Evolutionary conservation across 2,113 vertebrate genomes (phyloP).

Genomic region (Eublepharis macularius): DNA sequence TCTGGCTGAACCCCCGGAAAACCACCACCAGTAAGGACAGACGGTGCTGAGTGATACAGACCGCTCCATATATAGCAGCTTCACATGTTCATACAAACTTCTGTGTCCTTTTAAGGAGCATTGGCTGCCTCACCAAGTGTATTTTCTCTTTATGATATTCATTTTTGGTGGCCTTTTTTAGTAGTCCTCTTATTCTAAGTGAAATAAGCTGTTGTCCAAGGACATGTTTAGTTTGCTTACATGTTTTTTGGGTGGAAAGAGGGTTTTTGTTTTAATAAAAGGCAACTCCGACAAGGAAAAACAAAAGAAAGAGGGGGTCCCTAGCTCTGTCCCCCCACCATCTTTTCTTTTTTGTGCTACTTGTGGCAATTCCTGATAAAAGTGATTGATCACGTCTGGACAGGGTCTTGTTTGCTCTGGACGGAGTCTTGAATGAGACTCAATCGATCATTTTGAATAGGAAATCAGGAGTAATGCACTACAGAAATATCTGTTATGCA

Average conservation of each 20-base stretch:
- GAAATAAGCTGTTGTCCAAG: too few relatives aligned
- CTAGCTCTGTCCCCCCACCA: not conserved
- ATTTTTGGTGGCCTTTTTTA: too few relatives aligned
- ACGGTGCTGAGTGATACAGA: too few relatives aligned
- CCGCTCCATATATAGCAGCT: too few relatives aligned
- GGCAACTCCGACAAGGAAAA: not conserved
- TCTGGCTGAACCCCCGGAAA: too few relatives aligned
- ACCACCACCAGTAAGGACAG: too few relatives aligned
- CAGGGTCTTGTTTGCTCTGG: conserved; percentile 63
- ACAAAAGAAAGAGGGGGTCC: not conserved
- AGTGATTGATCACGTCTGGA: conserved; percentile 65
- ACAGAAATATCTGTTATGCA: conserved; percentile 64
- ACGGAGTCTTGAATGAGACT: conserved; percentile 56
- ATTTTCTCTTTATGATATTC: too few relatives aligned
- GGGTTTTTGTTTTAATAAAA: not conserved
- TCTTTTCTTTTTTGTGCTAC: not conserved
- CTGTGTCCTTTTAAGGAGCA: too few relatives aligned
- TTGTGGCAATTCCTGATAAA: conserved; percentile 56
- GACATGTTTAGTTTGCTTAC: too few relatives aligned
- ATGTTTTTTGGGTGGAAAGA: not conserved
- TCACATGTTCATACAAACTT: too few relatives aligned
- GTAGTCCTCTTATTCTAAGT: too few relatives aligned
- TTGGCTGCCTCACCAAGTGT: too few relatives aligned
- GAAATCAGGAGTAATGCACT: conserved; percentile 73
- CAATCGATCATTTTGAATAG: conserved; percentile 68